These are phyloP conservation scores for Acanthiza pusilla DNA, from an alignment of 2,797 vertebrate genomes.

Conservation along the genomic window DNA sequence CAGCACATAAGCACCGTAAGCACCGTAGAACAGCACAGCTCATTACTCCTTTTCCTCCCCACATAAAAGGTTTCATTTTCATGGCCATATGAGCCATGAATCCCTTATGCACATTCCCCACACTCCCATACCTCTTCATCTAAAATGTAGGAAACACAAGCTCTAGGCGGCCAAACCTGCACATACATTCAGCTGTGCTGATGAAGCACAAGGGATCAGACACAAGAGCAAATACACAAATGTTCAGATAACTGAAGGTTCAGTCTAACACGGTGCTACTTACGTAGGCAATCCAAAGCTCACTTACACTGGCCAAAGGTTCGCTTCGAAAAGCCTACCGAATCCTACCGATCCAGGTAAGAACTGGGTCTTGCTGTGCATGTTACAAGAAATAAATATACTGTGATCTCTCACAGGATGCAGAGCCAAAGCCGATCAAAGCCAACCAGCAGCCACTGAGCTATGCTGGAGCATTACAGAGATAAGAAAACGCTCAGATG, in stretches of 20 bases:
- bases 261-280: not conserved
- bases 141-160: not conserved
- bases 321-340: not conserved
- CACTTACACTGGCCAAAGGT: not conserved
- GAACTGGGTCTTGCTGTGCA: not conserved
- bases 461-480: accelerated
- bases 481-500: accelerated
- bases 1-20: not conserved
- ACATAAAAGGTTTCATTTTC: not conserved
- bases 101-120: not conserved
- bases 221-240: not conserved
- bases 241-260: not conserved
- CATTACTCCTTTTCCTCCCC: not conserved
- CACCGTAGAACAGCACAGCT: not conserved
- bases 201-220: not conserved
- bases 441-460: not conserved
- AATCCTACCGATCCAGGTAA: accelerated
- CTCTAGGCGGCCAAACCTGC: not conserved
- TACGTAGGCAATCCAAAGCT: accelerated
- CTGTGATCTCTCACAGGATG: too few species aligned
- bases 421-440: not conserved
- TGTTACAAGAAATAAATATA: not conserved
- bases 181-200: accelerated
- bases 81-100: not conserved
- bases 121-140: accelerated